A percentile compares a stretch with the other conserved stretches of the same genome.
phyloP scores from a whole-genome alignment of 1,140 invertebrate species.

The Druon quercuslanigerum region DNA sequence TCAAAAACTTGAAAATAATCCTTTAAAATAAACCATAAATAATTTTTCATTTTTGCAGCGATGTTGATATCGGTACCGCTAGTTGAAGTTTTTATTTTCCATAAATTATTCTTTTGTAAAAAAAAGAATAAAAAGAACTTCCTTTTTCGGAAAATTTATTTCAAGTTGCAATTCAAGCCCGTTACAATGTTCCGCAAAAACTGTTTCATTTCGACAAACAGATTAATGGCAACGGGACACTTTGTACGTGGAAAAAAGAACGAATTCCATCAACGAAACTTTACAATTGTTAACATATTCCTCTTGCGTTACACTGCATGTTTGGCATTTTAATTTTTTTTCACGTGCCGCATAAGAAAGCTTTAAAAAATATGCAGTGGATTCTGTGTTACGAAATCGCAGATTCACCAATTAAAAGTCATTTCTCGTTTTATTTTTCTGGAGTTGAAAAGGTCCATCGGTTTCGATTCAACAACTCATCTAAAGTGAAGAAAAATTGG shows the following conservation, averaged over 20 bases:
- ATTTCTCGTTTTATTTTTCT: background rate
- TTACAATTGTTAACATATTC: constrained; percentile 31
- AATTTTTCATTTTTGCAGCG: no score
- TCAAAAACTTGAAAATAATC: no score
- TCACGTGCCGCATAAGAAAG: background rate
- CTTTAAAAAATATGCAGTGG: background rate
- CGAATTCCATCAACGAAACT: constrained; percentile 11
- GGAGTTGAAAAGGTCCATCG: no score
- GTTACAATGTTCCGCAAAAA: constrained; percentile 7
- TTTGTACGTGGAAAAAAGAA: constrained; percentile 11
- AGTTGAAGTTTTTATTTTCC: background rate
- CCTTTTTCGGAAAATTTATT: background rate
- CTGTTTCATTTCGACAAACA: constrained; percentile 24
- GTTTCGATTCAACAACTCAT: no score
- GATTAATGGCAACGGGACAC: constrained; percentile 24
- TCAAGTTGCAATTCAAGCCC: background rate
- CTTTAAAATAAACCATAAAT: no score
- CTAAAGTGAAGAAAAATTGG: no score
- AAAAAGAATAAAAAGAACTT: background rate
- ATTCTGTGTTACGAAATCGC: constrained; percentile 14
- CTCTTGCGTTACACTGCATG: background rate
- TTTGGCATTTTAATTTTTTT: constrained; percentile 10
- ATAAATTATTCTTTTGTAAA: background rate
- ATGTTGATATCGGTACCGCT: no score
- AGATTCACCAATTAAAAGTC: background rate